Base-by-base conservation (phyloP, 2,888 invertebrate species). In the Drosophila lacicola region DNA sequence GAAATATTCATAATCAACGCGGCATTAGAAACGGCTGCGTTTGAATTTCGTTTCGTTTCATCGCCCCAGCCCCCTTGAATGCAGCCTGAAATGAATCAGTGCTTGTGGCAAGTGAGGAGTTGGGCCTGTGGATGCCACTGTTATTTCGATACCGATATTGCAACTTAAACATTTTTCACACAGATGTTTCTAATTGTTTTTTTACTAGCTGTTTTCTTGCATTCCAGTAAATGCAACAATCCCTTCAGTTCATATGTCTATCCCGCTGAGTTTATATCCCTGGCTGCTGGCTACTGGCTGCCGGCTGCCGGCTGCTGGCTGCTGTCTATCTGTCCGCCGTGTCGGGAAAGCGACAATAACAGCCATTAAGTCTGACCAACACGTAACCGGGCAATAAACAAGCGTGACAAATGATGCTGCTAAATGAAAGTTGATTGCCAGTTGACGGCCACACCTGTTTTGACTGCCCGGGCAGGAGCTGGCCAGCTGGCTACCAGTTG, bases 341-440 rank as follows among this genome's bases (percentile, higher is more conserved):
- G 37, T n/a, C 34, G 4, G 46, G 47, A 39, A 36, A 54, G 55
- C 55, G 75, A 83, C 85, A 85, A 83, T 83, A 83, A 81, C 83
- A 83, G 73, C 79, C 83, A 83, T 85, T 85, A 81, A 85, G 75
- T 78, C 67, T 77, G 85, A 68, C 81, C 83, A 83, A 74, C 83
- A 83, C 83, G 85, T 83, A 83, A 80, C 80, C 72, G 82, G 83
- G 83, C 83, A 84, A 89, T 88, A 90, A 90, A 90, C 82, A 90
- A 87, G 86, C 89, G 90, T 91, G 91, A 91, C 91, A 91, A 91
- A 91, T 91, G 91, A 91, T 91, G 90, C 90, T 90, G 90, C 91
- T 91, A 91, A 91, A 91, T 91, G 91, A 90, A 90, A 90, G 91
- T 91, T 91, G 91, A 91, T 91, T 91, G 91, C 91, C 87, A 87